Evolutionary conservation across 2,113 vertebrate species (phyloP).

Genomic region (Phyllostomus hastatus): DNA sequence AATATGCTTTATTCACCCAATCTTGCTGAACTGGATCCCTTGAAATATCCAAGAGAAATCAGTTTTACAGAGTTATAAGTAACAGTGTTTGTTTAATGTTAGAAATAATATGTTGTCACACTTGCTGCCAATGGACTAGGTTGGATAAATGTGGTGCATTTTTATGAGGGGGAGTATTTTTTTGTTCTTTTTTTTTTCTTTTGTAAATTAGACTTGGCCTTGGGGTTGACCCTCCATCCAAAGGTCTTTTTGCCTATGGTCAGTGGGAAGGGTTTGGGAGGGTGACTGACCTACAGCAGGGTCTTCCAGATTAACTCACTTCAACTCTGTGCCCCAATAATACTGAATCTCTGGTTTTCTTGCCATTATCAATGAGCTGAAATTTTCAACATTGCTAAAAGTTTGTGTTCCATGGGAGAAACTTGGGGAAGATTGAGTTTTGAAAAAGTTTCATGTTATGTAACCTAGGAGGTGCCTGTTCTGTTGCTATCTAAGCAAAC

Average conservation of each 20-base stretch:
- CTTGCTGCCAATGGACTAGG: neutral
- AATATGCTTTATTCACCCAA: neutral
- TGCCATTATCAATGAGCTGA: neutral
- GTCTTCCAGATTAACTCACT: neutral
- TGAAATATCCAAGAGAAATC: neutral
- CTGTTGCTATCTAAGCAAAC: neutral
- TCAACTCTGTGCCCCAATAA: neutral
- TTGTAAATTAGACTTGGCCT: neutral
- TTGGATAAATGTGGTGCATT: neutral
- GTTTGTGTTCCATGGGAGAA: neutral
- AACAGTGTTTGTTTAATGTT: neutral
- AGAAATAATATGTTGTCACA: neutral
- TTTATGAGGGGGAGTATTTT: too few species aligned
- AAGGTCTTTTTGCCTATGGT: neutral
- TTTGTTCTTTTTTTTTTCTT: neutral
- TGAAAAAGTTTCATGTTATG: neutral
- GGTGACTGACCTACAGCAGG: neutral
- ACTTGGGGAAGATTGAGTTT: neutral
- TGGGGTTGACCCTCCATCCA: neutral
- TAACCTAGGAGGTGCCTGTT: neutral
- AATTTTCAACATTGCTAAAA: neutral
- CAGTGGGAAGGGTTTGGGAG: neutral
- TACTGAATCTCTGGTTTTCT: neutral
- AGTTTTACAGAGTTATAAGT: neutral
- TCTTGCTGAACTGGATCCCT: neutral